phyloP scores from a whole-genome alignment of 2,888 invertebrate genomes.

The Temnothorax rugatulus region DNA sequence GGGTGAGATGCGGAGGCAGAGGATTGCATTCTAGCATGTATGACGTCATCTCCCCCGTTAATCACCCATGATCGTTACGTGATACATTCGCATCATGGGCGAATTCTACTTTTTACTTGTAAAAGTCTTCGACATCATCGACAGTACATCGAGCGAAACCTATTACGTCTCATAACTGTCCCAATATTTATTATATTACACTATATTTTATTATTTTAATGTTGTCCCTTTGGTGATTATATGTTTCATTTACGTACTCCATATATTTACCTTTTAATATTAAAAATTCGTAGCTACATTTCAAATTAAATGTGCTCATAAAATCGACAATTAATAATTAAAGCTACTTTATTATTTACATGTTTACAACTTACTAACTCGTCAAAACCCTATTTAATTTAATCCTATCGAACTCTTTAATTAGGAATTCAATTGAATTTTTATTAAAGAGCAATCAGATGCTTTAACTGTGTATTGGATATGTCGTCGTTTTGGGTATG shows the following conservation, averaged over 20 bases:
- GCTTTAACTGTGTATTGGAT: neutral
- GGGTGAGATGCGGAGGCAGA: constrained; percentile 31
- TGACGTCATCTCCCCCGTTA: constrained; percentile 68
- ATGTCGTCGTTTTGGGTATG: neutral
- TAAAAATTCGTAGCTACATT: neutral
- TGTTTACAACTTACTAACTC: neutral
- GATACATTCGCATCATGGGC: constrained; percentile 45
- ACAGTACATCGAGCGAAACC: neutral
- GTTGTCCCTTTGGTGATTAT: neutral
- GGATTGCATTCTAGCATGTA: constrained; percentile 47
- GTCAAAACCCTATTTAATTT: neutral
- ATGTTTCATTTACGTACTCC: neutral
- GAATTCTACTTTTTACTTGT: constrained; percentile 54
- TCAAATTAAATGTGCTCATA: neutral
- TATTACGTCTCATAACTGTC: neutral
- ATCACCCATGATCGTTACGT: constrained; percentile 29
- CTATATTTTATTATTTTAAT: neutral
- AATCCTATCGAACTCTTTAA: neutral
- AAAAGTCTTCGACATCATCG: constrained; percentile 4
- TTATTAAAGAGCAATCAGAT: neutral
- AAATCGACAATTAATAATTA: neutral
- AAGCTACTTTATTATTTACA: neutral
- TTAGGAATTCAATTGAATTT: neutral
- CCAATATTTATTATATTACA: constrained; percentile 5
- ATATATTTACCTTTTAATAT: neutral